These are phyloP conservation scores for Anhinga rufa DNA, from an alignment of 2,113 vertebrate genomes.

Conservation along the genomic window DNA sequence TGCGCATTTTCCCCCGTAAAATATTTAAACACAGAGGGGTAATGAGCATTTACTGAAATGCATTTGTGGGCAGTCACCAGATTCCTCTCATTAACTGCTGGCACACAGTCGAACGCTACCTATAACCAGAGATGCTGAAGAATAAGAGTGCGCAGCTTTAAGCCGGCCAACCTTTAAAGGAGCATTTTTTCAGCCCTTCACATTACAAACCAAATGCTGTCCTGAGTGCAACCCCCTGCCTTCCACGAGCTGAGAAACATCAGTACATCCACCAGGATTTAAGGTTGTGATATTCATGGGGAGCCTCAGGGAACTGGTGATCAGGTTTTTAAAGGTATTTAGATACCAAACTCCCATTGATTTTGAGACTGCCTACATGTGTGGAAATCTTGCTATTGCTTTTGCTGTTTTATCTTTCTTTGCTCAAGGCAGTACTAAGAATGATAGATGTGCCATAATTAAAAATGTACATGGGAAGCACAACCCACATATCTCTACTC, in stretches of 20 bases:
- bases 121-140: neutral
- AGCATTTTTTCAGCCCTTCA: neutral
- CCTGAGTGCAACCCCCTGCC: neutral
- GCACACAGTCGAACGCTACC: neutral
- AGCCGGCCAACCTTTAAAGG: neutral
- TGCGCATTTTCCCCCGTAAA: neutral
- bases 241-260: neutral
- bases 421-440: constrained; percentile 36
- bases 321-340: constrained; percentile 32
- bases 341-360: constrained; percentile 11
- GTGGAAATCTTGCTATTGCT: constrained; percentile 33
- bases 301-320: neutral
- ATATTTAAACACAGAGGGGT: neutral
- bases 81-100: neutral
- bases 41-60: neutral
- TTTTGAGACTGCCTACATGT: constrained; percentile 3
- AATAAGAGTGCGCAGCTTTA: neutral
- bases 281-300: neutral
- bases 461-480: constrained; percentile 13
- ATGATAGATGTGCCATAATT: constrained; percentile 44
- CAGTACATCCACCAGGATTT: neutral
- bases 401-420: constrained; percentile 6
- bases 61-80: neutral
- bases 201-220: neutral
- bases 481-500: neutral